Base-by-base conservation (phyloP, 2,113 vertebrate genomes). In the Macrotus californicus region DNA sequence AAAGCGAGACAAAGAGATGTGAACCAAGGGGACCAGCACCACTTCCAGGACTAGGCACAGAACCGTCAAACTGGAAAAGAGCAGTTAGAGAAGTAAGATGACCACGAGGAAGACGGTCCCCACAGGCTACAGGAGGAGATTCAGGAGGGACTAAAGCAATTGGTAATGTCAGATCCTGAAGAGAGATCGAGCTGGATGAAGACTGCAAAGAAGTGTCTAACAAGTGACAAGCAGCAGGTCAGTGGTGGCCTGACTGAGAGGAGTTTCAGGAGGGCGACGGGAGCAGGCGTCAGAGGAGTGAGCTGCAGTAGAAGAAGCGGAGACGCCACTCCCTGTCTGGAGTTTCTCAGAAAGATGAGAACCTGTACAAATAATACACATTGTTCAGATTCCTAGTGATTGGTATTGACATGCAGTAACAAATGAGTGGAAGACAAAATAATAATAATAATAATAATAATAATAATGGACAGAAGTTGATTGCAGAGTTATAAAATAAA, bases 331-430 rank as follows among this genome's bases (percentile, higher is more conserved):
- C 43, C 50, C 89, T 61, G 91, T 94, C 83, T 90, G 81, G 61
- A 95, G 54, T 83, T 96, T 92, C 36, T 83, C 69, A 89, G 61
- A 95, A 83, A 94, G 94, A 93, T 67, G 79, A 89, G 46, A 95
- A 88, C 87, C 76, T 94, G 76, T 84, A 86, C 39, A 95, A 90
- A 92, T 36, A 94, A 96, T 48, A 81, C 18, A 81, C 34, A 41
- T 7, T 93, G 82, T 93, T 96, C 77, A 91, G 93, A 86, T 83
- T 72, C 70, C 88, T 94, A 81, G 66, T 59, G 72, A 85, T 19
- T 81, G 39, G 24, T 73, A 94, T 43, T 86, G 91, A 88, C 43
- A 69, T 31, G 54, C 69, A 94, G 80, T 66, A 94, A 91, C 11
- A 87, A 39, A 0, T 66, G 88, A 82, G 72, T 64, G 54, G 64